A percentile compares a stretch with the other conserved stretches of the same genome.
Evolutionary conservation across 2,113 vertebrate genomes (phyloP).

Genomic region (Microtus richardsoni): DNA sequence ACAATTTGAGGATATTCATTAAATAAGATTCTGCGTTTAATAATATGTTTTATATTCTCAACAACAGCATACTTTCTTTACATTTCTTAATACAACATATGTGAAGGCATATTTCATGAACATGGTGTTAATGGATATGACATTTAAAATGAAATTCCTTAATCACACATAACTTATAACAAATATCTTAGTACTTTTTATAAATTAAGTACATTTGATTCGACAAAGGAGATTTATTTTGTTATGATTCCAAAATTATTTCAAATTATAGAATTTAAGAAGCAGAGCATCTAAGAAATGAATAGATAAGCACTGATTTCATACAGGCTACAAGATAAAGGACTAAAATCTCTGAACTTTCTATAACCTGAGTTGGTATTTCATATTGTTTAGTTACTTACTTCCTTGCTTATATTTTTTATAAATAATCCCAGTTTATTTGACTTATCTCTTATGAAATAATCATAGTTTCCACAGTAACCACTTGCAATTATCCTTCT

Average conservation of each 20-base stretch:
- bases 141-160: conserved; percentile 1
- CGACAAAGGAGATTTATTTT: conserved; percentile 11
- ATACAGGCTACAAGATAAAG: background rate
- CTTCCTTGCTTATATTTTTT: background rate
- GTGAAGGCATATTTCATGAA: conserved; percentile 6
- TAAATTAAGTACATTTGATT: background rate
- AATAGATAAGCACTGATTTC: background rate
- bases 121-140: conserved; percentile 10
- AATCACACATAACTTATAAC: conserved; percentile 5
- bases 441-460: background rate
- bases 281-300: background rate
- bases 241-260: background rate
- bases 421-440: background rate
- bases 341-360: background rate
- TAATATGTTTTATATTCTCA: conserved; percentile 36
- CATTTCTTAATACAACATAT: conserved; percentile 32
- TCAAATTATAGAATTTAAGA: background rate
- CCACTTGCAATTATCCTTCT: background rate
- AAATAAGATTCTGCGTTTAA: conserved; percentile 23
- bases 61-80: conserved; percentile 3
- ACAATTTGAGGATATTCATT: conserved; percentile 1
- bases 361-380: background rate
- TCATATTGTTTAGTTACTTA: background rate
- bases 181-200: background rate
- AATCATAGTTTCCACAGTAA: background rate